These are phyloP conservation scores for Helleia helle DNA, from an alignment of 2,888 invertebrate species.

Conservation along the genomic window DNA sequence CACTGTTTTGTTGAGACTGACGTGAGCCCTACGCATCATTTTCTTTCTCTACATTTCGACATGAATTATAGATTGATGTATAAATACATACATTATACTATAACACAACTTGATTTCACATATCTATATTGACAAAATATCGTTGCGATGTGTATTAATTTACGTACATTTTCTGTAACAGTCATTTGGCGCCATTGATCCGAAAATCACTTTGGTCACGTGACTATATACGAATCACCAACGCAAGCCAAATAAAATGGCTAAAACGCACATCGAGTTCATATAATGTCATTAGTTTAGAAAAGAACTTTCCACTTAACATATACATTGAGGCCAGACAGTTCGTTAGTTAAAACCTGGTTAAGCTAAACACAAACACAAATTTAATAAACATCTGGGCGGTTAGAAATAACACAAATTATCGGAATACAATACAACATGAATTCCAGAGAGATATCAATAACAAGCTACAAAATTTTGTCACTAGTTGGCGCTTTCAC, in stretches of 20 bases:
- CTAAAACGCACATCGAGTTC: conserved; percentile 73
- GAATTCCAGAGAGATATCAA: conserved; percentile 68
- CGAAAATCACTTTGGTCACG: conserved; percentile 68
- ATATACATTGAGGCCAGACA: conserved; percentile 55
- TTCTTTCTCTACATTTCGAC: conserved; percentile 29
- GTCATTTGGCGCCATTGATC: conserved; percentile 75
- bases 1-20: conserved; percentile 75
- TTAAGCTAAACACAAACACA: conserved; percentile 53
- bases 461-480: conserved; percentile 50
- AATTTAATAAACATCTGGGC: conserved; percentile 47
- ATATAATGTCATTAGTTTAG: conserved; percentile 67
- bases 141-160: conserved; percentile 32
- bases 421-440: conserved; percentile 52
- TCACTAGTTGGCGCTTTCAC: conserved; percentile 56
- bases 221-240: conserved; percentile 73
- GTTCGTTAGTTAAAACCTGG: conserved; percentile 35
- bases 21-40: conserved; percentile 67
- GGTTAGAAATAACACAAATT: conserved; percentile 58
- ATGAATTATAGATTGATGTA: conserved; percentile 28
- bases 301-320: conserved; percentile 57
- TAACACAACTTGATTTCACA: conserved; percentile 28
- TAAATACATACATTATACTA: conserved; percentile 22
- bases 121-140: conserved; percentile 26
- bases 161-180: conserved; percentile 69
- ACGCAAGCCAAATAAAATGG: conserved; percentile 74